A percentile compares a stretch with the other conserved stretches of the same genome.
Conservation (phyloP, 2,113 vertebrate genomes). For the Puntigrus tetrazona region DNA sequence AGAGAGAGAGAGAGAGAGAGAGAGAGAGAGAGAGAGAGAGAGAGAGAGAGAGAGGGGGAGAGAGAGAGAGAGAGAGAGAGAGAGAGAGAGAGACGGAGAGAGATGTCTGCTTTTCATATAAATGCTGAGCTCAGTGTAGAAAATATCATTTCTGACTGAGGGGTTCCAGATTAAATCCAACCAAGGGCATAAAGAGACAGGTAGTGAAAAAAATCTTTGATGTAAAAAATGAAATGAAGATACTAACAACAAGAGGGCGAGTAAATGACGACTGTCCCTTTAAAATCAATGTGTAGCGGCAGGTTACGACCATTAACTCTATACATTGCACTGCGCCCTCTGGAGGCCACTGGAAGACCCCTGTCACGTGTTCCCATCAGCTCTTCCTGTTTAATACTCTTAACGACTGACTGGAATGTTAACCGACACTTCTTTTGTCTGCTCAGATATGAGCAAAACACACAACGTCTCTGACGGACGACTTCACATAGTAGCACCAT, state of each 20-base stretch:
- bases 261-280: background rate
- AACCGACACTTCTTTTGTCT: constrained; percentile 71
- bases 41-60: constrained; percentile 53
- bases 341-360: constrained; percentile 30
- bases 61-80: constrained; percentile 52
- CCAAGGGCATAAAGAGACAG: constrained; percentile 14
- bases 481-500: constrained; percentile 39
- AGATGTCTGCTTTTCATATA: constrained; percentile 56
- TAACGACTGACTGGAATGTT: constrained; percentile 76
- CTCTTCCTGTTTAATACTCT: constrained; percentile 72
- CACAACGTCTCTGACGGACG: constrained; percentile 18
- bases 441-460: constrained; percentile 68
- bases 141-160: constrained; percentile 35
- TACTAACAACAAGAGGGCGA: no score
- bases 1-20: constrained; percentile 45
- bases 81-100: constrained; percentile 41
- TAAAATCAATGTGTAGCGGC: background rate
- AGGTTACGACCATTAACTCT: background rate
- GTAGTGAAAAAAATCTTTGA: no score
- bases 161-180: constrained; percentile 45
- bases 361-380: constrained; percentile 47
- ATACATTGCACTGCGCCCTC: constrained; percentile 29
- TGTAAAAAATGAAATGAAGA: no score
- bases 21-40: constrained; percentile 45
- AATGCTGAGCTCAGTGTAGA: constrained; percentile 40